These are phyloP conservation scores for Lepas anatifera DNA, from an alignment of 2,888 invertebrate species.

Conservation along the genomic window DNA sequence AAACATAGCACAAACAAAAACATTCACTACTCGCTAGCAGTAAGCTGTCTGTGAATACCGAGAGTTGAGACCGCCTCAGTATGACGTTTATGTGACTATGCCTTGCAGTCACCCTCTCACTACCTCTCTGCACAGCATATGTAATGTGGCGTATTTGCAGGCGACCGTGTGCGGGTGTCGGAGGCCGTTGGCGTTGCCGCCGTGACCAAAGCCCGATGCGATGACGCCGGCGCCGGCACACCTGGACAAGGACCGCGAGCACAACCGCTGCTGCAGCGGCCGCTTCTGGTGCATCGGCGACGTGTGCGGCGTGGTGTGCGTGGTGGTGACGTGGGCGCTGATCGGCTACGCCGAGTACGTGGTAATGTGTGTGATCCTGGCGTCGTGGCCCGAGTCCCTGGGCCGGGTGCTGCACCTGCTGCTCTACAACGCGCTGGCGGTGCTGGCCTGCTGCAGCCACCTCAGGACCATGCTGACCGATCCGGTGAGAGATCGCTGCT, in stretches of 20 bases:
- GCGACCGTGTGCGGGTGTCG: no score
- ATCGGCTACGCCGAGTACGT: slow-evolving; percentile 90
- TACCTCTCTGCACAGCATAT: no score
- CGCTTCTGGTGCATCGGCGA: slow-evolving; percentile 85
- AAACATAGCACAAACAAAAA: no score
- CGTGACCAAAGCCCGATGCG: no score
- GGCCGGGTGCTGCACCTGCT: slow-evolving; percentile 51
- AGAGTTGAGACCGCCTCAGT: no score
- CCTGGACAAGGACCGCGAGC: slow-evolving; percentile 31
- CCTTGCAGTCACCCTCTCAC: no score
- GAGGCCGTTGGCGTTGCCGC: no score
- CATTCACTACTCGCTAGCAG: no score
- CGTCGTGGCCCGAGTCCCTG: slow-evolving; percentile 44
- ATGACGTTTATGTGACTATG: no score
- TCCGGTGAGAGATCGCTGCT: slow-evolving; percentile 38
- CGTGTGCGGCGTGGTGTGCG: slow-evolving; percentile 89
- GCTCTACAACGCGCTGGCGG: slow-evolving; percentile 68
- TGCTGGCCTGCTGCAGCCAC: slow-evolving; percentile 79
- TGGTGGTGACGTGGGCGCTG: slow-evolving; percentile 75
- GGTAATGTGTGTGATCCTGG: slow-evolving; percentile 75
- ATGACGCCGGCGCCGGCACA: neutral
- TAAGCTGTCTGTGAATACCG: no score
- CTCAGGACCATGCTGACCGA: slow-evolving; percentile 87
- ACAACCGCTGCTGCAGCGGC: slow-evolving; percentile 73
- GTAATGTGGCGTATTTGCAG: no score